phyloP scores from a whole-genome alignment of 2,113 vertebrate species.

The Brachypteracias leptosomus region DNA sequence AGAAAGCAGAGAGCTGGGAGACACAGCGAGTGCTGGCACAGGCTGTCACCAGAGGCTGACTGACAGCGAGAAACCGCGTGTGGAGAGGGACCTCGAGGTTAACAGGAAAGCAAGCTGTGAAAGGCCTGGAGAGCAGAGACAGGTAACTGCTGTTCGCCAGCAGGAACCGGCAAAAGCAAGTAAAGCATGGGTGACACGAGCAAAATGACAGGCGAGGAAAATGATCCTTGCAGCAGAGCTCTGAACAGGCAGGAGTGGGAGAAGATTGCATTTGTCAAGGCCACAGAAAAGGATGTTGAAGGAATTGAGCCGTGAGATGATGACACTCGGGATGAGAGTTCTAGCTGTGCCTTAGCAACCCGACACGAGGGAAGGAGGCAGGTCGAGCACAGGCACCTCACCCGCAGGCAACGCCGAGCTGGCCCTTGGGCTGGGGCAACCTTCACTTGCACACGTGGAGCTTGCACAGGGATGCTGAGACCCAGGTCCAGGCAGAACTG shows the following conservation, averaged over 20 bases:
- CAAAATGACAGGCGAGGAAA: constrained; percentile 49
- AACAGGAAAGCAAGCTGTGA: constrained; percentile 28
- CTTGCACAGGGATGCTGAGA: not conserved
- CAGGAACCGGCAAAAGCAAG: constrained; percentile 44
- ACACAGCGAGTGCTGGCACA: not conserved
- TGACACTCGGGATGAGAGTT: constrained; percentile 3
- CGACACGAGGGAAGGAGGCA: not conserved
- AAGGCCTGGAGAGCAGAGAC: constrained; percentile 33
- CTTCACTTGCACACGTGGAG: not conserved
- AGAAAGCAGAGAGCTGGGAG: not conserved
- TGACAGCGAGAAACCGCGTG: not conserved
- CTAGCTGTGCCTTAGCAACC: constrained; percentile 4
- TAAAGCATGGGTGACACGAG: constrained; percentile 45
- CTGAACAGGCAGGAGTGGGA: constrained; percentile 39
- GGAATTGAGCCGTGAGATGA: constrained; percentile 53
- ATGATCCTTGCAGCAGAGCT: constrained; percentile 40
- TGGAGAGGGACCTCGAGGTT: constrained; percentile 13
- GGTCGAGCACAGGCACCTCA: not conserved
- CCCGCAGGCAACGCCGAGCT: accelerated
- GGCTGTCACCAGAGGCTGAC: not conserved
- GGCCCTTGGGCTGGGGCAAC: not conserved
- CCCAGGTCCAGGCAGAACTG: not conserved
- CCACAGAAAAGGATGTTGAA: constrained; percentile 51
- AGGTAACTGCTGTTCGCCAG: constrained; percentile 57
- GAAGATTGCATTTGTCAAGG: constrained; percentile 65